phyloP scores from a whole-genome alignment of 2,888 invertebrate genomes.

The Spialia ferax region DNA sequence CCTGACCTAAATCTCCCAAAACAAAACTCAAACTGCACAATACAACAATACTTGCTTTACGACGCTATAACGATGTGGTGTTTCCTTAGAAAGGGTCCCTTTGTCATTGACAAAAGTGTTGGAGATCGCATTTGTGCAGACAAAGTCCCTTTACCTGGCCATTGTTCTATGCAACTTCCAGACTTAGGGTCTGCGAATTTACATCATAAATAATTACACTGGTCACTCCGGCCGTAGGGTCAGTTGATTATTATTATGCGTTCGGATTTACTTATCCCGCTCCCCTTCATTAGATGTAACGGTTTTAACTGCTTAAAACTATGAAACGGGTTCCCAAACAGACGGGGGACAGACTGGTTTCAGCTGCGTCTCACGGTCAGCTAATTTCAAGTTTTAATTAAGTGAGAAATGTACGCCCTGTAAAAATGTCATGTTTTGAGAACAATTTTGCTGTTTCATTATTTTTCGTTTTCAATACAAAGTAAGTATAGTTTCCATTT shows the following conservation, averaged over 20 bases:
- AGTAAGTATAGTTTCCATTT: no score
- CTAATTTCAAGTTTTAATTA: conserved; percentile 77
- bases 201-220: conserved; percentile 83
- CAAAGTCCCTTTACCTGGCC: conserved; percentile 79
- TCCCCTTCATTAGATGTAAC: conserved; percentile 86
- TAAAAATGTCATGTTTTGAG: conserved; percentile 13
- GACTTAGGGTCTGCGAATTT: conserved; percentile 78
- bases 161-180: conserved; percentile 81
- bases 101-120: conserved; percentile 84
- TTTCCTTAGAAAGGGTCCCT: conserved; percentile 83
- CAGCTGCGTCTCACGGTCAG: conserved; percentile 73
- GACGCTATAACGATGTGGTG: conserved; percentile 85
- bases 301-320: conserved; percentile 86
- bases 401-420: conserved; percentile 53
- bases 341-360: conserved; percentile 79
- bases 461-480: not conserved
- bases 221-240: conserved; percentile 77
- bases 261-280: conserved; percentile 78
- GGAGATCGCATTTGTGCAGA: conserved; percentile 81
- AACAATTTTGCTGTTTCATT: not conserved
- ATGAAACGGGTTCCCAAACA: conserved; percentile 77
- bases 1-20: conserved; percentile 83
- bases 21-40: conserved; percentile 75
- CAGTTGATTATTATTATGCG: conserved; percentile 79
- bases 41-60: conserved; percentile 79